phyloP scores from a whole-genome alignment of 92 coral and sea anemone genomes.

The Porites evermanni region DNA sequence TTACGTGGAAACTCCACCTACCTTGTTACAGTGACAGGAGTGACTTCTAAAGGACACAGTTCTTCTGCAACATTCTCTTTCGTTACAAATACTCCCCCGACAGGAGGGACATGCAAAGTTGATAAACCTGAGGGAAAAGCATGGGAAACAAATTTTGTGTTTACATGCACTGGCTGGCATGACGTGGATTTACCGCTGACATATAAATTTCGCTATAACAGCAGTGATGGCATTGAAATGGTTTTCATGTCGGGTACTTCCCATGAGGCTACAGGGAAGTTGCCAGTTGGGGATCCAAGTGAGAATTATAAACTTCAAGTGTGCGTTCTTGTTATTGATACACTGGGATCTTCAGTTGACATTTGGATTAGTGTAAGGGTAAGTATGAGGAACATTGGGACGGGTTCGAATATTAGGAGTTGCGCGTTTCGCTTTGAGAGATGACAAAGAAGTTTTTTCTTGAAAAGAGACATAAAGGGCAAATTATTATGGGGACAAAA shows the following conservation, averaged over 20 bases:
- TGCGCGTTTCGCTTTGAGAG: too few relatives aligned
- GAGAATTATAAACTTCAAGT: slow-evolving; percentile 58
- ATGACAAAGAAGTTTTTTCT: too few relatives aligned
- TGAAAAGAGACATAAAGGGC: too few relatives aligned
- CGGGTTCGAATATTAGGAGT: neutral
- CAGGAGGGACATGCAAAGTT: slow-evolving; percentile 74
- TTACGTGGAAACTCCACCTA: slow-evolving; percentile 78
- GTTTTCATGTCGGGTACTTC: slow-evolving; percentile 71
- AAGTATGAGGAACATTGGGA: neutral
- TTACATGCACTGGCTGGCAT: slow-evolving; percentile 78
- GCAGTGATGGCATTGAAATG: slow-evolving; percentile 79
- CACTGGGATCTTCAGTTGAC: slow-evolving; percentile 62
- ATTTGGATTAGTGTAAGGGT: slow-evolving; percentile 62
- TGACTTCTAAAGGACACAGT: slow-evolving; percentile 56
- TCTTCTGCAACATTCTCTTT: slow-evolving; percentile 65
- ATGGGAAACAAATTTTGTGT: slow-evolving; percentile 72
- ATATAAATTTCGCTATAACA: slow-evolving; percentile 78
- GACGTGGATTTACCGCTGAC: slow-evolving; percentile 78
- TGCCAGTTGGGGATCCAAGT: slow-evolving; percentile 78
- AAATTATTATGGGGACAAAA: too few relatives aligned
- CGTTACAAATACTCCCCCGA: slow-evolving; percentile 76
- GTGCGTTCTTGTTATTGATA: slow-evolving; percentile 61
- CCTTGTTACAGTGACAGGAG: slow-evolving; percentile 56
- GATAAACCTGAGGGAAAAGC: slow-evolving; percentile 72
- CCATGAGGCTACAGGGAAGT: slow-evolving; percentile 49